Base-by-base conservation (phyloP, 2,113 vertebrate genomes). In the Stercorarius parasiticus region DNA sequence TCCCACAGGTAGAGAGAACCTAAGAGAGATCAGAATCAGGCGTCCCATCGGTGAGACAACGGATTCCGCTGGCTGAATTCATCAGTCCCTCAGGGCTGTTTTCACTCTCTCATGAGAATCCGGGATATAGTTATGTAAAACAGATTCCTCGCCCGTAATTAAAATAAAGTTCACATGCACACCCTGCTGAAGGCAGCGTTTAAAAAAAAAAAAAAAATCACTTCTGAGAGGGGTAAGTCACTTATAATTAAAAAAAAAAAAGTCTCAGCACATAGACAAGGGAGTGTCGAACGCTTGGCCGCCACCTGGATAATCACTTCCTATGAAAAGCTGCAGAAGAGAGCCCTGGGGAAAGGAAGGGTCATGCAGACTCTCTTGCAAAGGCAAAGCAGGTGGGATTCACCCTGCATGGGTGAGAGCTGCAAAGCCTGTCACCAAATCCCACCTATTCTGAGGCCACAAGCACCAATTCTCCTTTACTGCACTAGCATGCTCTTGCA, bases 101-200 rank as follows among this genome's bases (percentile, higher is more conserved):
- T 85, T 88, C 92, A 84, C 32, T 96, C 82, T 96, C 96, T 95
- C 93, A 88, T 71, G 93, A 96, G 95, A 96, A 96, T 67, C 88
- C 80, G 55, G 67, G 36, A 93, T 85, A 65, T 8, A 91, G 73
- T 86, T 95, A 95, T 90, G 96, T 73, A 97, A 95, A 97, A 86
- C 18, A 95, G 92, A 90, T 91, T 96, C 94, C 95, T 95, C 86
- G 9, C 15, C 67, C 90, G 84, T 96, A 90, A 97, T 97, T 97
- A 96, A 94, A 91, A 94, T 52, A 80, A 89, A 96, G 95, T 97
- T 97, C 94, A 96, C 93, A 91, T 91, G 94, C 90, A 95, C 95
- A 85, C 81, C 85, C 87, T 91, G 79, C 87, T 94, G 96, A 97
- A 93, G 64, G 81, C 81, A 93, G 79, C 67, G 73, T 89, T 78